Conservation (phyloP, 1,140 invertebrate species). For the Drosophila bifasciata region DNA sequence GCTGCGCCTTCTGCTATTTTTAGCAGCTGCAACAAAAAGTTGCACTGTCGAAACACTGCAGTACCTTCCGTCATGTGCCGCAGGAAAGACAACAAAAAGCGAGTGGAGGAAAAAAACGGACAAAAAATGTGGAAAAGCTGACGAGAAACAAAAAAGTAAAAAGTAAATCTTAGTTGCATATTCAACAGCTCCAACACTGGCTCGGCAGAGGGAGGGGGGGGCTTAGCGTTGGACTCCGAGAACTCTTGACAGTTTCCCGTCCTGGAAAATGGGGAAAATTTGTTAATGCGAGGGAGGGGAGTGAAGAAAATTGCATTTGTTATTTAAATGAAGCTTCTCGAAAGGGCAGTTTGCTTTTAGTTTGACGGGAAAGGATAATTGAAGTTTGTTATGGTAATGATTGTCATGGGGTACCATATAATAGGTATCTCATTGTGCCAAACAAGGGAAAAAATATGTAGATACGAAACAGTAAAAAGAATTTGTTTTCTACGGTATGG, state of each 20-base stretch:
- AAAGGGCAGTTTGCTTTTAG: slow-evolving; percentile 24
- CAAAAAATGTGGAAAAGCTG: slow-evolving; percentile 1
- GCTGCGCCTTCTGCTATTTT: slow-evolving; percentile 66
- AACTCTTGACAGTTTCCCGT: slow-evolving; percentile 15
- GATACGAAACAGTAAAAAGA: no score
- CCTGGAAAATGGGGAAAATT: slow-evolving; percentile 12
- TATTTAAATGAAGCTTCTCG: slow-evolving; percentile 40
- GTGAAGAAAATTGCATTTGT: slow-evolving; percentile 21
- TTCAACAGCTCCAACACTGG: slow-evolving; percentile 44
- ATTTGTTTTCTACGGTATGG: no score
- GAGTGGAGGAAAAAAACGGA: background rate
- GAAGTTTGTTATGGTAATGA: slow-evolving; percentile 29
- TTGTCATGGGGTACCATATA: no score
- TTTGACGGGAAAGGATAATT: slow-evolving; percentile 24
- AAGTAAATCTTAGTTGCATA: slow-evolving; percentile 55
- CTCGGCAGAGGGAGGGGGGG: no score
- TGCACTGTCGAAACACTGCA: slow-evolving; percentile 51
- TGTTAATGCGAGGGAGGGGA: slow-evolving; percentile 12
- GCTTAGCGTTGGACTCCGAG: background rate
- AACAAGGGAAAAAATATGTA: no score
- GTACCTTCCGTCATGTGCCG: slow-evolving; percentile 64
- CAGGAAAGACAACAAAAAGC: slow-evolving; percentile 20
- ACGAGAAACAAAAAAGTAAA: slow-evolving; percentile 27
- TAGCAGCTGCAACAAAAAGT: slow-evolving; percentile 60
- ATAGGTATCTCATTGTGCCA: no score